Conservation (phyloP, 1,140 invertebrate genomes). For the Rhyzopertha dominica region DNA sequence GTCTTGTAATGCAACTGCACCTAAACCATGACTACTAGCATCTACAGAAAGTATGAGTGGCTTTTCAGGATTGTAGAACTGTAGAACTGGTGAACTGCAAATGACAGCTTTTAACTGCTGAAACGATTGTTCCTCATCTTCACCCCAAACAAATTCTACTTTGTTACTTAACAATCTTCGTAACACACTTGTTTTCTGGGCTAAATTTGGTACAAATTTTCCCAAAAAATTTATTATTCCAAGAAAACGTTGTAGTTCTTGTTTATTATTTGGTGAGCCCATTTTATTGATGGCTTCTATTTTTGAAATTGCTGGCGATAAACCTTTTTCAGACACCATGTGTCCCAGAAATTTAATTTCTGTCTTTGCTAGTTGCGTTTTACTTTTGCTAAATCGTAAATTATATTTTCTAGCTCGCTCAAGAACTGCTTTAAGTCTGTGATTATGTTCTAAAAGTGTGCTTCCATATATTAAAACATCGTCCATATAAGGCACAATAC, state of each 20-base stretch:
- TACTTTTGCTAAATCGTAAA: conserved; percentile 38
- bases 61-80: too few relatives aligned
- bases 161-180: conserved; percentile 16
- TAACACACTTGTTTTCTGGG: conserved; percentile 17
- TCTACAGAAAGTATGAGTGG: too few relatives aligned
- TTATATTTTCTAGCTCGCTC: conserved; percentile 33
- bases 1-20: conserved; percentile 28
- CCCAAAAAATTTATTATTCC: conserved; percentile 35
- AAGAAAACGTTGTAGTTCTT: conserved; percentile 33
- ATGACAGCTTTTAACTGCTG: too few relatives aligned
- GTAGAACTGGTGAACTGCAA: too few relatives aligned
- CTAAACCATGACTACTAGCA: conserved; percentile 18
- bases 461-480: conserved; percentile 37
- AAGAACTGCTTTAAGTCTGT: conserved; percentile 36
- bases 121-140: too few relatives aligned
- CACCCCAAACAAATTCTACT: conserved; percentile 19
- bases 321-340: conserved; percentile 29
- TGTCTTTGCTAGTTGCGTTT: conserved; percentile 34
- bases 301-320: conserved; percentile 34
- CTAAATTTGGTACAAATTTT: conserved; percentile 31
- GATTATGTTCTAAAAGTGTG: conserved; percentile 35
- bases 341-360: conserved; percentile 42
- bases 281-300: conserved; percentile 26
- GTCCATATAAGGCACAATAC: conserved; percentile 40
- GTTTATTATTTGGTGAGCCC: conserved; percentile 24